These are phyloP conservation scores for Andricus quercusramuli DNA, from an alignment of 2,888 invertebrate species.

Conservation along the genomic window DNA sequence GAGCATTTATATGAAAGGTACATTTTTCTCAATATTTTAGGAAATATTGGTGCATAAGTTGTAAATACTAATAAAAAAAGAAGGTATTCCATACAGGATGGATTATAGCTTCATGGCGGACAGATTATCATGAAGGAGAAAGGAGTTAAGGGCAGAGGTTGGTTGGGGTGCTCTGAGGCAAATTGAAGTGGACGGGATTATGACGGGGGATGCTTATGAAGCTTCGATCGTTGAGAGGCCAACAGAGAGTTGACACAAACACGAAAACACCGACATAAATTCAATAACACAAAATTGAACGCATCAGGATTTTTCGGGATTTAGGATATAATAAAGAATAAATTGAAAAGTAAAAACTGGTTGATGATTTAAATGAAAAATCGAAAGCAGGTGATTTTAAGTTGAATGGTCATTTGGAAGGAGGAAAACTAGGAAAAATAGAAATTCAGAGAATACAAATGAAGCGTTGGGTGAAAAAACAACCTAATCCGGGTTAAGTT, in stretches of 20 bases:
- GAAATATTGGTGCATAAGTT: background rate
- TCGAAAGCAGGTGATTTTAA: too few species aligned
- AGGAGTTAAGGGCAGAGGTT: background rate
- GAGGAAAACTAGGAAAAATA: too few species aligned
- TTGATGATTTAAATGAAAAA: too few species aligned
- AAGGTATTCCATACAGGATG: background rate
- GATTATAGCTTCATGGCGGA: background rate
- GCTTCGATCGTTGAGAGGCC: background rate
- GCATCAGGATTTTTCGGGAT: background rate
- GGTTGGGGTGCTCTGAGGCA: background rate
- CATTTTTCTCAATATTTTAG: background rate
- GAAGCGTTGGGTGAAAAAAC: too few species aligned
- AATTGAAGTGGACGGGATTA: conserved; percentile 1
- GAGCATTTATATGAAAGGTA: background rate
- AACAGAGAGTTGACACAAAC: background rate
- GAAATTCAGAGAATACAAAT: too few species aligned
- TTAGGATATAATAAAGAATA: too few species aligned
- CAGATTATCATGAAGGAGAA: background rate
- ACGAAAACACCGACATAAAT: background rate
- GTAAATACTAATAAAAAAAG: background rate
- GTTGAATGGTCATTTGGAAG: too few species aligned
- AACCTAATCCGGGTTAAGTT: too few species aligned
- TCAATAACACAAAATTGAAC: background rate
- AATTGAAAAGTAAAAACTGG: too few species aligned
- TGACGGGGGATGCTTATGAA: background rate